A percentile compares a stretch with the other conserved stretches of the same genome.
These are phyloP conservation scores for Serranus cabrilla DNA, from an alignment of 2,797 vertebrate genomes.

Conservation along the genomic window DNA sequence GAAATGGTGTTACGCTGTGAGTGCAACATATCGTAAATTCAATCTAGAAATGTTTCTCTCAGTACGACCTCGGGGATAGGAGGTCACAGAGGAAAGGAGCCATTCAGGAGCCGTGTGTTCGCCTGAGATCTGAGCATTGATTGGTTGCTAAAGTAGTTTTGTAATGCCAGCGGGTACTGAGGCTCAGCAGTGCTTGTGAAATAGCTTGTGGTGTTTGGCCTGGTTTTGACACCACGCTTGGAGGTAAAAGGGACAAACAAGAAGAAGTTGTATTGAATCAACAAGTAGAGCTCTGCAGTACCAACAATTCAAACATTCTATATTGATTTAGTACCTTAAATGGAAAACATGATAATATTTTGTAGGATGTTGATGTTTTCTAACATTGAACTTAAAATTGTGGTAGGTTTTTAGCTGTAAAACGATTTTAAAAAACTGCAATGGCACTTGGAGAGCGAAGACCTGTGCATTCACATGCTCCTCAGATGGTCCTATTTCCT, in stretches of 20 bases:
- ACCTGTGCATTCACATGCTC: no score
- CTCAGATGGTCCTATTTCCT: no score
- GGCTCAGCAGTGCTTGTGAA: slow-evolving; percentile 46
- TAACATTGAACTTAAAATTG: background rate
- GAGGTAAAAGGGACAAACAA: slow-evolving; percentile 29
- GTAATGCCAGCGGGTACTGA: slow-evolving; percentile 27
- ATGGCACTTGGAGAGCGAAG: no score
- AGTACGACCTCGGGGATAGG: background rate
- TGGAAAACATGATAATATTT: background rate
- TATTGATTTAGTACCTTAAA: background rate
- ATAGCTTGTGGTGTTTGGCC: slow-evolving; percentile 24
- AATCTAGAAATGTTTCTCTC: slow-evolving; percentile 24
- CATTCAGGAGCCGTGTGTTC: slow-evolving; percentile 14
- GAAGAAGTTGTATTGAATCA: background rate
- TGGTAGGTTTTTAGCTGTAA: no score
- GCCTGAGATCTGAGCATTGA: slow-evolving; percentile 19
- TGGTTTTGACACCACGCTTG: background rate
- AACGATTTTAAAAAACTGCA: no score
- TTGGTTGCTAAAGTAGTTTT: slow-evolving; percentile 44
- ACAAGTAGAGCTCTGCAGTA: background rate
- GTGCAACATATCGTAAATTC: background rate
- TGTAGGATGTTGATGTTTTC: background rate
- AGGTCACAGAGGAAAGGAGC: slow-evolving; percentile 32
- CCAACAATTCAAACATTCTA: background rate
- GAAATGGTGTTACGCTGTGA: background rate